Evolutionary conservation across 2,888 invertebrate genomes (phyloP), one percentile per base, ranked within the genome.

Genomic region (Allygus modestus): DNA sequence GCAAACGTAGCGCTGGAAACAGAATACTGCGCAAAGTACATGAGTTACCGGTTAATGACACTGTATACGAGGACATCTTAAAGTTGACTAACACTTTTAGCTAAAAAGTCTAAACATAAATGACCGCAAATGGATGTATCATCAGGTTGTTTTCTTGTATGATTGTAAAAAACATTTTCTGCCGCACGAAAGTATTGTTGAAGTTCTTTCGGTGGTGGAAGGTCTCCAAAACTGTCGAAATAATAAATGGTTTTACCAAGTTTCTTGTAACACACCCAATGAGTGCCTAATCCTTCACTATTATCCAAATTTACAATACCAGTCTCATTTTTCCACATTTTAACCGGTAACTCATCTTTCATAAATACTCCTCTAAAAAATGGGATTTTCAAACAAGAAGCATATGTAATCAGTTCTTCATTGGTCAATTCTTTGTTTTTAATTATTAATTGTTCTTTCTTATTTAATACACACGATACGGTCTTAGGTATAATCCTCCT

Each of bases 61-160:
- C 81, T 33, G 61, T 81, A 20, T 58, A 81, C 20, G 81, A 81
- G 7, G 81, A 81, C 81, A 81, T 81, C 28, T 58, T 81, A 58
- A 58, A 33, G 37, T n/a, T 33, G 23, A 71, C 71, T 43, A 23
- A 73, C 43, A 20, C 20, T 73, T 23, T 31, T 41, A 11, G 43
- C 7, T 73, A 73, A 43, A 41, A 73, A 73, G 1, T 73, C 43
- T 43, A 73, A 73, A 73, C 73, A 73, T 43, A 73, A 73, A 73
- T 73, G 73, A 20, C 73, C 73, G 15, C 73, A 73, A 26, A 73
- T 73, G 0, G 20, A 2, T 9, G 73, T 43, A 73, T 73, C 17
- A 15, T 20, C 11, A 12, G 15, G 11, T 73, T 73, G 73, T 7
- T 33, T 1, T 23, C 73, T 73, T 11, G 4, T 28, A 41, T 20